phyloP scores from a whole-genome alignment of 2,888 invertebrate genomes.

The Pyrrhosoma nymphula region DNA sequence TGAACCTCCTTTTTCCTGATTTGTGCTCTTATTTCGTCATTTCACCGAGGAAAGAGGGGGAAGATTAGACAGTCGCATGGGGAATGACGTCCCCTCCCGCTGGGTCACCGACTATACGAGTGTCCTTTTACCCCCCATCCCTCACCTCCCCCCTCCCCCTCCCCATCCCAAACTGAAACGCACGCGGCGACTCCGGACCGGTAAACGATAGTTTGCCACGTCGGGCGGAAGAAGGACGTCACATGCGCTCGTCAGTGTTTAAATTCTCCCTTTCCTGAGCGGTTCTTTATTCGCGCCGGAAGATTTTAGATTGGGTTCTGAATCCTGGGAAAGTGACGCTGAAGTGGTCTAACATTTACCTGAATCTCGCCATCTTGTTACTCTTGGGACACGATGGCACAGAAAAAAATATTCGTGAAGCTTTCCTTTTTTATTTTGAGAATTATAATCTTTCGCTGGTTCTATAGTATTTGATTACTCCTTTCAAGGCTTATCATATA shows the following conservation, averaged over 20 bases:
- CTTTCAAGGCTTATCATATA: no score
- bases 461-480: no score
- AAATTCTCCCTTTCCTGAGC: not conserved
- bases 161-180: not conserved
- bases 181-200: not conserved
- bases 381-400: not conserved
- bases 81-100: not conserved
- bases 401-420: not conserved
- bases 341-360: not conserved
- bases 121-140: constrained; percentile 2
- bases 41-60: not conserved
- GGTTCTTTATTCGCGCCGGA: not conserved
- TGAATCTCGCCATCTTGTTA: not conserved
- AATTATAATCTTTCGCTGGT: not conserved
- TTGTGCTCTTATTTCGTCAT: not conserved
- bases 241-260: constrained; percentile 3
- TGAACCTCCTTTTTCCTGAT: not conserved
- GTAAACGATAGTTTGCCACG: not conserved
- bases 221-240: constrained; percentile 20
- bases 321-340: not conserved
- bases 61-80: not conserved
- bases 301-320: not conserved
- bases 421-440: not conserved
- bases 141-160: not conserved
- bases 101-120: constrained; percentile 28